Conservation (phyloP, 2,113 vertebrate genomes). For the Anhinga rufa region DNA sequence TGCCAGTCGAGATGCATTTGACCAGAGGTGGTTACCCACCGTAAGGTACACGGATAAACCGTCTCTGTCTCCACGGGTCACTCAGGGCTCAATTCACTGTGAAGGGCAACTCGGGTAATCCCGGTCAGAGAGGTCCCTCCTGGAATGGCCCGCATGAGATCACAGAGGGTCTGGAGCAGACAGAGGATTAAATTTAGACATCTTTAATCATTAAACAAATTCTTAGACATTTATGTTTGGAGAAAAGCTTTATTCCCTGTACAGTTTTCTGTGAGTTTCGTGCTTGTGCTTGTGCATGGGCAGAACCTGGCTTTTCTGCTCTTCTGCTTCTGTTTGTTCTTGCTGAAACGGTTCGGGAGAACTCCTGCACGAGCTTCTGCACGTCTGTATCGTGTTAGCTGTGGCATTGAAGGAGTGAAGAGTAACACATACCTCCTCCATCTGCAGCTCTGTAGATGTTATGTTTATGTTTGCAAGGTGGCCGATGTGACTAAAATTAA, state of each 20-base stretch:
- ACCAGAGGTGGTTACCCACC: not conserved
- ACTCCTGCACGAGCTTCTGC: not conserved
- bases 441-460: not conserved
- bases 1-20: not conserved
- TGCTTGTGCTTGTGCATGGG: not conserved
- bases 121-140: not conserved
- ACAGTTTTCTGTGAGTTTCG: not conserved
- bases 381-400: not conserved
- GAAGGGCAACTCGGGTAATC: not conserved
- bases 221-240: not conserved
- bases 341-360: not conserved
- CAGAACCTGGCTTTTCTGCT: not conserved
- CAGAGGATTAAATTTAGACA: not conserved
- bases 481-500: slow-evolving; percentile 17
- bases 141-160: not conserved
- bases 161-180: not conserved
- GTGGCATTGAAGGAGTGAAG: slow-evolving; percentile 30
- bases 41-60: not conserved
- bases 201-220: not conserved
- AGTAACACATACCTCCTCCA: slow-evolving; percentile 54
- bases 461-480: slow-evolving; percentile 36
- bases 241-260: not conserved
- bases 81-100: not conserved
- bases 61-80: not conserved
- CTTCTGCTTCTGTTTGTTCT: not conserved